These are phyloP conservation scores for Tetramorium parvispinum DNA, from an alignment of 1,140 invertebrate species.

Conservation along the genomic window DNA sequence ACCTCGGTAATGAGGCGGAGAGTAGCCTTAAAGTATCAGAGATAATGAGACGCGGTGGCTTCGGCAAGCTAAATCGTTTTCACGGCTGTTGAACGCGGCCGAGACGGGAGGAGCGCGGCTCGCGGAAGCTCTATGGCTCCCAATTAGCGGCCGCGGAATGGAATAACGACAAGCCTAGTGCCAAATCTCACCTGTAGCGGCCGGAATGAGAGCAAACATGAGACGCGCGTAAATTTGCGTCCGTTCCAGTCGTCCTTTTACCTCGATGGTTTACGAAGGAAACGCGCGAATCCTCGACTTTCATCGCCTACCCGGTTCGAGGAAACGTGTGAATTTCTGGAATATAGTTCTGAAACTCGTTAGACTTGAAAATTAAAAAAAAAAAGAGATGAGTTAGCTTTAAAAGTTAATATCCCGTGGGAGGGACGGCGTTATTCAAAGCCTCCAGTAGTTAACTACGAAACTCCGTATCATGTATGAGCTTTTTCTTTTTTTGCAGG, in stretches of 20 bases:
- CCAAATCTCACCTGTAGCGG: not conserved
- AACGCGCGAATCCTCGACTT: not conserved
- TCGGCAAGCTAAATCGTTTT: not conserved
- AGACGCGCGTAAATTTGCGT: not conserved
- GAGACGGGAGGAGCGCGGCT: not conserved
- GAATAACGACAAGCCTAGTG: not conserved
- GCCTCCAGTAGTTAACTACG: not conserved
- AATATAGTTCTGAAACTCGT: slow-evolving; percentile 38
- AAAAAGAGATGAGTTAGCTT: not conserved
- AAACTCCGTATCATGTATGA: not conserved
- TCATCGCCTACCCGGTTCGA: not conserved
- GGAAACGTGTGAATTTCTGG: slow-evolving; percentile 38
- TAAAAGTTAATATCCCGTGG: slow-evolving; percentile 38
- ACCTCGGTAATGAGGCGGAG: not conserved
- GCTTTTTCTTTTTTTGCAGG: not conserved
- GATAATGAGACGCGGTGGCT: not conserved
- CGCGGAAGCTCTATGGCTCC: not conserved
- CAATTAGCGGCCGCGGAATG: slow-evolving; percentile 8
- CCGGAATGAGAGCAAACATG: not conserved
- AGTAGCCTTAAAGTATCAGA: not conserved
- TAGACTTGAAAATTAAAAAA: slow-evolving; percentile 33
- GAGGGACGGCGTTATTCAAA: not conserved
- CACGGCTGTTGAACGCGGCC: not conserved
- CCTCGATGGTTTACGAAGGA: not conserved
- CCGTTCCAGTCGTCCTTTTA: not conserved